A percentile compares a stretch with the other conserved stretches of the same genome.
These are phyloP conservation scores for Clarias laeviceps DNA, from an alignment of 2,797 vertebrate species.

Conservation along the genomic window DNA sequence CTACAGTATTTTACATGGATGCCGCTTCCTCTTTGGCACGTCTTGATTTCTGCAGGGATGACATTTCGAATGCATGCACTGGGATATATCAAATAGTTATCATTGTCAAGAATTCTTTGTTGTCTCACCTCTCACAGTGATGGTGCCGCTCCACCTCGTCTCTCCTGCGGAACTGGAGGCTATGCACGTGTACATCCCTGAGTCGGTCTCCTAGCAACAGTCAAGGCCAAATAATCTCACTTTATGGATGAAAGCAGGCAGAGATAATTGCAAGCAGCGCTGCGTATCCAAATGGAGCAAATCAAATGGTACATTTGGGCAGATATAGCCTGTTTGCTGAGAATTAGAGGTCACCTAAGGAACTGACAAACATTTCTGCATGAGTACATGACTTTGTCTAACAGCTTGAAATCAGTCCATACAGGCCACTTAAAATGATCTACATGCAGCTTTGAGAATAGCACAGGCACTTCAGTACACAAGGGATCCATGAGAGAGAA, in stretches of 20 bases:
- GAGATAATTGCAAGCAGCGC: conserved; percentile 47
- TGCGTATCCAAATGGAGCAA: conserved; percentile 38
- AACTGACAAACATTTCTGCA: conserved; percentile 35
- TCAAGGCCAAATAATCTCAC: conserved; percentile 52
- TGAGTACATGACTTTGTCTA: conserved; percentile 19
- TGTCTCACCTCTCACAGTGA: conserved; percentile 82
- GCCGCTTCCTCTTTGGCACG: neutral
- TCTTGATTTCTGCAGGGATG: neutral
- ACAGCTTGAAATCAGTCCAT: conserved; percentile 33
- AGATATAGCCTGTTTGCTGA: conserved; percentile 39
- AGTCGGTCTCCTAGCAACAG: conserved; percentile 81
- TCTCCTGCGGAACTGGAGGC: conserved; percentile 82
- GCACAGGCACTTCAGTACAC: conserved; percentile 2
- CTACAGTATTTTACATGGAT: neutral
- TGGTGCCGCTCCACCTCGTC: conserved; percentile 82
- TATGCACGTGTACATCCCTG: conserved; percentile 87
- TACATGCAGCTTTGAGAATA: neutral
- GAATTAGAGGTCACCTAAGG: conserved; percentile 44
- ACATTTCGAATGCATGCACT: conserved; percentile 1
- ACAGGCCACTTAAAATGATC: conserved; percentile 17
- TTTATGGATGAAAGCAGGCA: conserved; percentile 50
- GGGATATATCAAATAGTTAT: neutral
- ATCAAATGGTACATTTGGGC: conserved; percentile 51
- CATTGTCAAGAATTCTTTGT: conserved; percentile 11
- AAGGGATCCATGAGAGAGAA: neutral